Percentiles rank a stretch among this genome's conserved stretches.
These are phyloP conservation scores for Micromys minutus DNA, from an alignment of 2,113 vertebrate genomes.

Conservation along the genomic window DNA sequence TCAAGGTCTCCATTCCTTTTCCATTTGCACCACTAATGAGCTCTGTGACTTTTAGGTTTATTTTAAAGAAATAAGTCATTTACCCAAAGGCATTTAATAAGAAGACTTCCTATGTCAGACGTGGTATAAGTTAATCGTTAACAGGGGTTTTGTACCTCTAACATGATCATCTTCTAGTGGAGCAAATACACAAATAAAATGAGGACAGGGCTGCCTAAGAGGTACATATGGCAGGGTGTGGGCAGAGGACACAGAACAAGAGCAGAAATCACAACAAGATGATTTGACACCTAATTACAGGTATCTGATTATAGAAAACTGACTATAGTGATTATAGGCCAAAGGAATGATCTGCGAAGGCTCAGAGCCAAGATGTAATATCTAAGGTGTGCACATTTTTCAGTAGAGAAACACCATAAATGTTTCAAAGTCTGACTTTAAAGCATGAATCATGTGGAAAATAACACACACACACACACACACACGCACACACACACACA, in stretches of 20 bases:
- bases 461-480: neutral
- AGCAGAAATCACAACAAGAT: neutral
- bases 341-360: neutral
- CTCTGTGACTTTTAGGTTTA: neutral
- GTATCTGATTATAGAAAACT: neutral
- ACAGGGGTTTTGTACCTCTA: neutral
- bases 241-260: neutral
- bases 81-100: constrained; percentile 7
- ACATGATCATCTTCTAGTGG: neutral
- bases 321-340: neutral
- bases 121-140: neutral
- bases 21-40: constrained; percentile 18
- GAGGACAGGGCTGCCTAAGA: neutral
- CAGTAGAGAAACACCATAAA: neutral
- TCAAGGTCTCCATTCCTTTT: constrained; percentile 19
- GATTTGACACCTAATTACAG: neutral
- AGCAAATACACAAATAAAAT: neutral
- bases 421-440: neutral
- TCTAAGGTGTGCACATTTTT: neutral
- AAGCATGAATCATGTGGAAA: neutral
- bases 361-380: neutral
- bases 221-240: fast-evolving
- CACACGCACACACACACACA: neutral
- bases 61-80: neutral
- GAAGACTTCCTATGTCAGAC: neutral